Base-by-base conservation (phyloP, 2,797 vertebrate genomes). In the Hafferia zeledoni region DNA sequence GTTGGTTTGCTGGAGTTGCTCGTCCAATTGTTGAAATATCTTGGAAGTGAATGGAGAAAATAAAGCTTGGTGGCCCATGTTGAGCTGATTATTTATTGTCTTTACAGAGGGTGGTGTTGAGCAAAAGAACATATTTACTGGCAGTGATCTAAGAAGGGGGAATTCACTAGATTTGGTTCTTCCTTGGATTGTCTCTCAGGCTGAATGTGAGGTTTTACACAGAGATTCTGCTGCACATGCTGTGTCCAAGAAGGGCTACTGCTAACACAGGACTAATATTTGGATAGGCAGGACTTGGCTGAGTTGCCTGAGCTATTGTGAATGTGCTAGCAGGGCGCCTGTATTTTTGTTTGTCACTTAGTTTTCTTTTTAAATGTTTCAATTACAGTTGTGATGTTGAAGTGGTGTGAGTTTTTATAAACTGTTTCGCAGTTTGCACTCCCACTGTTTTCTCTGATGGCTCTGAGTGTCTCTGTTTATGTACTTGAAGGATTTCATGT, bases 281-380 rank as follows among this genome's bases (percentile, higher is more conserved):
- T 83, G 79, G n/a, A 24, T 52, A 60, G 71, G 31, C 49, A 33
- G 69, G 43, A 63, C 47, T 72, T 44, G 46, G 43, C 8, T 2
- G 49, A 83, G 72, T 64, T 65, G 24, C 46, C 56, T 64, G 37
- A 83, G 24, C 65, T 88, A 3, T 60, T 71, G 61, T 50, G 57
- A 81, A 20, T 27, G 0, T 35, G 31, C 49, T 68, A 22, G 37
- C 46, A 7, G 60, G 41, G 27, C 0, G n/a, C 43, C 72, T 83
- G 35, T 77, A 5, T 20, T 70, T 87, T 50, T 84, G 24, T 74
- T 80, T 53, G 55, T 76, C 53, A 13, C 43, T 80, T 72, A 44
- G 13, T 56, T 95, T 93, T 83, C 20, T 41, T 74, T 83, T 88
- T 30, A 67, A 60, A 22, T 60, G 19, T 49, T 83, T 83, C 23